phyloP scores from a whole-genome alignment of 2,113 vertebrate species.

The Ceyx cyanopectus region DNA sequence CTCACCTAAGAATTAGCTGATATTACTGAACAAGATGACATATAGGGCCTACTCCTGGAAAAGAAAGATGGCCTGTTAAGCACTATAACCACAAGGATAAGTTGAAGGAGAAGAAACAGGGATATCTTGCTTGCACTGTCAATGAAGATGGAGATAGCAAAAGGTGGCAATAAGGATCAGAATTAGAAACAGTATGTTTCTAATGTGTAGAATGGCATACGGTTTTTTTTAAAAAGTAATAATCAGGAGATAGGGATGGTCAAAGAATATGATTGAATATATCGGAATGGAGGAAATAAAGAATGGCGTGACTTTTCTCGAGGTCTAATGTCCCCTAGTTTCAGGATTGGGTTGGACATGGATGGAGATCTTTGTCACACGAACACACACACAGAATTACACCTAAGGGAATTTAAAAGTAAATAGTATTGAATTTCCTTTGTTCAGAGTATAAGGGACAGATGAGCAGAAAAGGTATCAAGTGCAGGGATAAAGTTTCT shows the following conservation, averaged over 20 bases:
- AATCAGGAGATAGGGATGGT: background rate
- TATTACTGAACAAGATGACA: background rate
- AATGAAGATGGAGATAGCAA: background rate
- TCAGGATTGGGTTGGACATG: background rate
- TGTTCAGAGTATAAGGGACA: background rate
- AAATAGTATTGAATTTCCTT: background rate
- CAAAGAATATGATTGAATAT: background rate
- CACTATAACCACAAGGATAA: background rate
- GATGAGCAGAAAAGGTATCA: background rate
- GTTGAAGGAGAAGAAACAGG: background rate
- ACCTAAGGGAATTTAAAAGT: background rate
- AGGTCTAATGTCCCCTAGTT: background rate
- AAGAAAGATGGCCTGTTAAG: background rate
- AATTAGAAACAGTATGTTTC: background rate
- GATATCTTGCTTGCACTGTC: background rate
- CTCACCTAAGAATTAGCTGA: background rate
- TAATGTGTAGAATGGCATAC: background rate
- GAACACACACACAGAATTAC: background rate
- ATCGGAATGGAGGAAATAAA: background rate
- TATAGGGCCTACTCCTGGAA: background rate
- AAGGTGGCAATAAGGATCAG: background rate
- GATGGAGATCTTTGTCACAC: background rate
- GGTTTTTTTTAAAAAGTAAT: no score
- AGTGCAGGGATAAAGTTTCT: background rate
- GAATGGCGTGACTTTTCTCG: background rate